Evolutionary conservation across 2,113 vertebrate species (phyloP).

Genomic region (Nerophis ophidion): DNA sequence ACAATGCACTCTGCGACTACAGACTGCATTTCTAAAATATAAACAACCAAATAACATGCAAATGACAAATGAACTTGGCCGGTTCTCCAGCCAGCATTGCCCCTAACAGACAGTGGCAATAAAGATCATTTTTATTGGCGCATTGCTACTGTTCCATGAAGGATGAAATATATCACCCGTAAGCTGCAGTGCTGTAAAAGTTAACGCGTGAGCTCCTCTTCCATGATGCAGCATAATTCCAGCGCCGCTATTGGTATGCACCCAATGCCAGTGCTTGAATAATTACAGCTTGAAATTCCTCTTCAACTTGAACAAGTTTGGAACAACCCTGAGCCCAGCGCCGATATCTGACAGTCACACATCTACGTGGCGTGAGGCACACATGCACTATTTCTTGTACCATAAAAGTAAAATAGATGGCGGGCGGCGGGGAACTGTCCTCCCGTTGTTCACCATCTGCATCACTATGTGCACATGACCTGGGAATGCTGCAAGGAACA

Average conservation of each 20-base stretch:
- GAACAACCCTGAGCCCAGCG: slow-evolving; percentile 2
- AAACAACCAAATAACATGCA: no score
- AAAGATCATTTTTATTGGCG: no score
- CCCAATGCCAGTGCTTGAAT: slow-evolving; percentile 29
- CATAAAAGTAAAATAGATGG: slow-evolving; percentile 36
- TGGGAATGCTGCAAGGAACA: not conserved
- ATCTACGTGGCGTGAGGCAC: slow-evolving; percentile 2
- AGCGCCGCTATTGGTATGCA: slow-evolving; percentile 49
- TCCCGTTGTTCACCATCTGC: slow-evolving; percentile 68
- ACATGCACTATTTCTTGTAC: slow-evolving; percentile 26
- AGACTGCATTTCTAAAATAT: no score
- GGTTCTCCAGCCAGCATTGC: no score
- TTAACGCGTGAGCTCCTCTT: slow-evolving; percentile 1
- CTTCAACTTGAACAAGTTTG: slow-evolving; percentile 45
- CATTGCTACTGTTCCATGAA: no score
- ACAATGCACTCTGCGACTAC: no score
- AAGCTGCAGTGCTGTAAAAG: slow-evolving; percentile 1
- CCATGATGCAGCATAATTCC: slow-evolving; percentile 35
- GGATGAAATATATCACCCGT: no score
- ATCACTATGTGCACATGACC: slow-evolving; percentile 15
- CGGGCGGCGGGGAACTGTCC: slow-evolving; percentile 64
- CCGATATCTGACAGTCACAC: slow-evolving; percentile 16
- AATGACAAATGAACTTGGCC: not conserved
- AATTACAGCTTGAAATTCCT: slow-evolving; percentile 46
- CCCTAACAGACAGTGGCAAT: no score